These are phyloP conservation scores for Sisyra nigra DNA, from an alignment of 2,888 invertebrate genomes.

Conservation along the genomic window DNA sequence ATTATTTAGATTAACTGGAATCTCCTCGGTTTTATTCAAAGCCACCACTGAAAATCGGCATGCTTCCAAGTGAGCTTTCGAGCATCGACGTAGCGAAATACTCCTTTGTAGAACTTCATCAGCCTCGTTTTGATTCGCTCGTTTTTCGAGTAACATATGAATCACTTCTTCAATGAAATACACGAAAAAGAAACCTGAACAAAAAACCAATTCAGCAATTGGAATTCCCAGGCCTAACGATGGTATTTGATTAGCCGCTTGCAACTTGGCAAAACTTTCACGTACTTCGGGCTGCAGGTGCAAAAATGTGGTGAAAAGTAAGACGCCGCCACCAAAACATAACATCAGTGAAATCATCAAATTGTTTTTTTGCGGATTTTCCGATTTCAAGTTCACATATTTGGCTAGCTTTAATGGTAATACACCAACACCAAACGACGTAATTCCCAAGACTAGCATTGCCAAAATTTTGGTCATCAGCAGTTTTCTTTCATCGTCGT, in stretches of 20 bases:
- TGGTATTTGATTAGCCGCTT: slow-evolving; percentile 27
- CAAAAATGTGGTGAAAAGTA: slow-evolving; percentile 45
- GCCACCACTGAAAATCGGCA: neutral
- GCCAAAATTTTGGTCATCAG: slow-evolving; percentile 39
- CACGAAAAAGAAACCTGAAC: slow-evolving; percentile 45
- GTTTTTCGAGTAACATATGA: slow-evolving; percentile 33
- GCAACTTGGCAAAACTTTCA: slow-evolving; percentile 33
- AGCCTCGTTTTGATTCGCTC: slow-evolving; percentile 19
- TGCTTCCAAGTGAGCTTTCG: neutral
- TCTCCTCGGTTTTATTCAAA: neutral
- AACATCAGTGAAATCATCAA: slow-evolving; percentile 37
- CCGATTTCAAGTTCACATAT: slow-evolving; percentile 20
- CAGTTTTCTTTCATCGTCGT: slow-evolving; percentile 17
- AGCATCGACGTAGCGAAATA: slow-evolving; percentile 30
- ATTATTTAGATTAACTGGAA: neutral
- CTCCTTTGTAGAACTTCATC: slow-evolving; percentile 33
- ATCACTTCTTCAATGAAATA: slow-evolving; percentile 45
- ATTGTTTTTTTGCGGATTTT: slow-evolving; percentile 25
- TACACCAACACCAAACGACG: slow-evolving; percentile 39
- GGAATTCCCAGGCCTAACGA: slow-evolving; percentile 30
- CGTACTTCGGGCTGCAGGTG: slow-evolving; percentile 49
- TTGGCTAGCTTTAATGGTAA: slow-evolving; percentile 30
- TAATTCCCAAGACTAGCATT: slow-evolving; percentile 38
- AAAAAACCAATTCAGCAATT: slow-evolving; percentile 39
- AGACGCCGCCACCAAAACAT: slow-evolving; percentile 48